phyloP scores from a whole-genome alignment of 2,888 invertebrate species.

The Ormia ochracea region DNA sequence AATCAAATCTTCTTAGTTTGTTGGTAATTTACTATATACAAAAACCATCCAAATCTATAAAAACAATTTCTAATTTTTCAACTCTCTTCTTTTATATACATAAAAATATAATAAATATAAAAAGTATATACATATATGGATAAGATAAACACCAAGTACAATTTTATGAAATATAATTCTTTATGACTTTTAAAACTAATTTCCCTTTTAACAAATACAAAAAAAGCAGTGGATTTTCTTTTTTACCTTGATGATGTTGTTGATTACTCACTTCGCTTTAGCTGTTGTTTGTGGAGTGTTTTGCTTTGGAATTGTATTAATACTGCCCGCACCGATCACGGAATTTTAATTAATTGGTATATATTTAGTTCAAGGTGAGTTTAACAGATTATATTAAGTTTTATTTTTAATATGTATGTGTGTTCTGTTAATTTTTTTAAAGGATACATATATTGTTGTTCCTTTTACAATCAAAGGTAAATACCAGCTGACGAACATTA shows the following conservation, averaged over 20 bases:
- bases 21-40: conserved; percentile 58
- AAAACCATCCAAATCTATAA: conserved; percentile 46
- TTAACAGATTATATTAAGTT: not conserved
- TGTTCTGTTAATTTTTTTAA: conserved; percentile 49
- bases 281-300: conserved; percentile 53
- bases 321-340: conserved; percentile 9
- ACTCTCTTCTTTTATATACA: conserved; percentile 41
- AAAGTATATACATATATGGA: conserved; percentile 21
- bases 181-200: conserved; percentile 36
- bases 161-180: conserved; percentile 33
- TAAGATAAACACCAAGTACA: conserved; percentile 23
- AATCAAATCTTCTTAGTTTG: conserved; percentile 48
- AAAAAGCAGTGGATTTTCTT: conserved; percentile 49
- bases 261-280: conserved; percentile 64
- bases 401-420: conserved; percentile 23
- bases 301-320: conserved; percentile 65
- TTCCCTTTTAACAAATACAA: conserved; percentile 29
- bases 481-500: conserved; percentile 9
- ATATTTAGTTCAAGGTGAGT: conserved; percentile 54
- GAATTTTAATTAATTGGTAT: not conserved
- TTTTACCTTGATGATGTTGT: conserved; percentile 59
- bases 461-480: conserved; percentile 37
- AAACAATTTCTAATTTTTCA: conserved; percentile 50
- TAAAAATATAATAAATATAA: not conserved
- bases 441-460: conserved; percentile 30